phyloP scores from a whole-genome alignment of 2,888 invertebrate genomes.

The Oscheius myriophilus region DNA sequence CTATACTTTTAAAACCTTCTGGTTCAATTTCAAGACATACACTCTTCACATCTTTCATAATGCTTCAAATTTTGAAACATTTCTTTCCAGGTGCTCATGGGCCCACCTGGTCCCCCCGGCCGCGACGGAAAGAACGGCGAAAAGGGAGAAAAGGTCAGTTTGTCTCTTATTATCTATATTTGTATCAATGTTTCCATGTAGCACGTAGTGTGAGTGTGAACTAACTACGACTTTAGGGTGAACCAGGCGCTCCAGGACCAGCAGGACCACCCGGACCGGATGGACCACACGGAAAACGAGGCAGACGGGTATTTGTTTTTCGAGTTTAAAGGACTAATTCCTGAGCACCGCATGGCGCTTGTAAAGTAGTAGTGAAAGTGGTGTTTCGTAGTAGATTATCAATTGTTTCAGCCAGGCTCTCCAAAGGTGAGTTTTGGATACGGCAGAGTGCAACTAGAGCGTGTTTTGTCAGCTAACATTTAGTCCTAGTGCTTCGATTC shows the following conservation, averaged over 20 bases:
- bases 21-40: no score
- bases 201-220: conserved; percentile 4
- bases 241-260: conserved; percentile 58
- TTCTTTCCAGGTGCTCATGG: conserved; percentile 41
- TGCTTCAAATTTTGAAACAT: not conserved
- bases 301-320: conserved; percentile 52
- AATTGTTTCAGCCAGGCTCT: conserved; percentile 19
- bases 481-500: conserved; percentile 5
- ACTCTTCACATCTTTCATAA: no score
- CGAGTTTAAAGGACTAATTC: no score
- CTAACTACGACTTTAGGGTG: conserved; percentile 48
- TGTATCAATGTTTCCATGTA: not conserved
- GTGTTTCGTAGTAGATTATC: no score
- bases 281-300: conserved; percentile 65
- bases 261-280: conserved; percentile 62
- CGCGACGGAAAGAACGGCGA: conserved; percentile 62
- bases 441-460: conserved; percentile 14
- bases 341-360: no score
- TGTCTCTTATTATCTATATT: not conserved
- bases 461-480: conserved; percentile 8
- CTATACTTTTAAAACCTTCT: no score
- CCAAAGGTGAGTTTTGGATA: conserved; percentile 21
- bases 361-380: no score
- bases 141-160: conserved; percentile 66
- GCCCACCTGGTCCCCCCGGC: conserved; percentile 64